Percentiles rank a stretch among this genome's conserved stretches.
These are phyloP conservation scores for Triplophysa yarkandensis DNA, from an alignment of 2,797 vertebrate species.

Conservation along the genomic window DNA sequence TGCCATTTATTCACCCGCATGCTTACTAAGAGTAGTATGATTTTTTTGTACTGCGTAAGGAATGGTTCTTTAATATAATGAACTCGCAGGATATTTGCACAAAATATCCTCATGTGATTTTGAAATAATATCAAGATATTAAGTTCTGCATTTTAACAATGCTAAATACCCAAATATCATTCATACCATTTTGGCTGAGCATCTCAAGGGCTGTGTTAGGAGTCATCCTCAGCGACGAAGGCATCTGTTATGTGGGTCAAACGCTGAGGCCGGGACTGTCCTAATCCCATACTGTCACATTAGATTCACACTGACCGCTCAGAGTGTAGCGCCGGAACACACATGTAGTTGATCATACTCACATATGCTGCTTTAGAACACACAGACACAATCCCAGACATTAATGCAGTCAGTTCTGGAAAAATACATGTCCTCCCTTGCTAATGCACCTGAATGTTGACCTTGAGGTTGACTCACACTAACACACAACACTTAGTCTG, in stretches of 20 bases:
- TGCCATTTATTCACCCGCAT: background rate
- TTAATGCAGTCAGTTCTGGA: conserved; percentile 32
- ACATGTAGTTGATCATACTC: conserved; percentile 32
- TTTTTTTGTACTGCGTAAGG: background rate
- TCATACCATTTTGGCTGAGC: conserved; percentile 3
- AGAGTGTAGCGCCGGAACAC: conserved; percentile 37
- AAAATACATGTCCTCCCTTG: conserved; percentile 23
- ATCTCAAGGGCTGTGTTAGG: background rate
- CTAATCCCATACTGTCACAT: conserved; percentile 66
- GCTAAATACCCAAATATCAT: background rate
- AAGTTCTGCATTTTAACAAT: too few species aligned
- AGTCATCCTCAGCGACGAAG: conserved; percentile 41
- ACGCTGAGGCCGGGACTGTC: conserved; percentile 29
- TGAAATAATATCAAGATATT: background rate
- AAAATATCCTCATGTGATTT: background rate
- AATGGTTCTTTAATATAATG: background rate
- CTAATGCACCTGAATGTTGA: conserved; percentile 21
- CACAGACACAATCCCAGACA: conserved; percentile 10
- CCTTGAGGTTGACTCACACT: conserved; percentile 16
- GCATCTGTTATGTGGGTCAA: conserved; percentile 49
- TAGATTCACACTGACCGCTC: conserved; percentile 48
- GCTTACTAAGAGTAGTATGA: background rate
- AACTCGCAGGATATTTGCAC: too few species aligned
- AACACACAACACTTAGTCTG: background rate
- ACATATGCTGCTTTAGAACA: conserved; percentile 22